A percentile compares a stretch with the other conserved stretches of the same genome.
phyloP scores from a whole-genome alignment of 1,140 invertebrate genomes.

The Cotesia typhae region DNA sequence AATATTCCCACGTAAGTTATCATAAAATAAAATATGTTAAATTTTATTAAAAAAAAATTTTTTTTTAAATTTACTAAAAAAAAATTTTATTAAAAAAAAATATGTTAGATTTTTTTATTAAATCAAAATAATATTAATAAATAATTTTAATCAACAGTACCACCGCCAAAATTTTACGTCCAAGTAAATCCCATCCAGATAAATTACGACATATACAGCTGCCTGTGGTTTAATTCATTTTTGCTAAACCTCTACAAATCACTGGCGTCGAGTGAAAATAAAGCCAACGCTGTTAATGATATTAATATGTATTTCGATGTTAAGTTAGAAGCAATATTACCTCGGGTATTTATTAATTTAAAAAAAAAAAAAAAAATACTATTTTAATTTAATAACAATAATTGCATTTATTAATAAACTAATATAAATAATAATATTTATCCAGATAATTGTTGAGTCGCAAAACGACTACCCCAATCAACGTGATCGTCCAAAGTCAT shows the following conservation, averaged over 20 bases:
- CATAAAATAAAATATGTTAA: too few species aligned
- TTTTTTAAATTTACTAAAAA: too few species aligned
- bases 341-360: slow-evolving; percentile 71
- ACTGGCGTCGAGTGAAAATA: slow-evolving; percentile 66
- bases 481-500: slow-evolving; percentile 80
- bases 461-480: slow-evolving; percentile 75
- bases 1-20: slow-evolving; percentile 84
- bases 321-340: slow-evolving; percentile 89
- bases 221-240: slow-evolving; percentile 95
- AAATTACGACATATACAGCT: slow-evolving; percentile 83
- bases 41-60: background rate
- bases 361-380: slow-evolving; percentile 39
- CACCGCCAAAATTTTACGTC: slow-evolving; percentile 90
- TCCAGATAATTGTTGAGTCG: slow-evolving; percentile 77
- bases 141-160: slow-evolving; percentile 71
- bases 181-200: slow-evolving; percentile 89
- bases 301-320: slow-evolving; percentile 84
- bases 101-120: slow-evolving; percentile 6
- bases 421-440: slow-evolving; percentile 46
- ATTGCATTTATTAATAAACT: slow-evolving; percentile 48
- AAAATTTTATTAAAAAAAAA: too few species aligned
- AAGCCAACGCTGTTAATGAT: slow-evolving; percentile 60
- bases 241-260: slow-evolving; percentile 84
- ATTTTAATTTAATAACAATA: slow-evolving; percentile 18
- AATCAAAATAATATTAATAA: slow-evolving; percentile 8